Conservation (phyloP, 2,888 invertebrate species). For the Saturnia japonica region DNA sequence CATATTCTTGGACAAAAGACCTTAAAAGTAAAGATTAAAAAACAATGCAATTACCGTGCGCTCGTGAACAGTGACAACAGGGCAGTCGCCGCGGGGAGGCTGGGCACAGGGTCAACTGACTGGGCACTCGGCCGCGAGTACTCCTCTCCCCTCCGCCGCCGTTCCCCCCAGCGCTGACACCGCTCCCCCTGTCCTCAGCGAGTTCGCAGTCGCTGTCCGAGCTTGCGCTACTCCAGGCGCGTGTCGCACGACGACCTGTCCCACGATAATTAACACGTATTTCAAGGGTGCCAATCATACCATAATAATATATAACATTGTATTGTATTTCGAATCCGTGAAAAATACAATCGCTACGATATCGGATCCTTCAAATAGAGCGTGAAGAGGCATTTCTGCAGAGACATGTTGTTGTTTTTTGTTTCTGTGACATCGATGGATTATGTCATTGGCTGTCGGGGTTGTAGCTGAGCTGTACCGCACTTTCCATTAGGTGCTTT, state of each 20-base stretch:
- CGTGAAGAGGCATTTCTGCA: too few species aligned
- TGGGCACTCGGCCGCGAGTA: slow-evolving; percentile 42
- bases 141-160: slow-evolving; percentile 22
- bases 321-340: too few species aligned
- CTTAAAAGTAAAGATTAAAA: too few species aligned
- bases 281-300: too few species aligned
- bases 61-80: slow-evolving; percentile 49
- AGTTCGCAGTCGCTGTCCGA: slow-evolving; percentile 69
- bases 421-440: too few species aligned
- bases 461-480: too few species aligned
- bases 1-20: too few species aligned
- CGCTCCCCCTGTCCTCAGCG: slow-evolving; percentile 31
- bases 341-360: too few species aligned
- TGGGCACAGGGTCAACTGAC: slow-evolving; percentile 72
- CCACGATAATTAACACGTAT: background rate
- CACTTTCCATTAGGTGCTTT: too few species aligned
- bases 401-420: too few species aligned
- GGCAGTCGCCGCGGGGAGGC: slow-evolving; percentile 59
- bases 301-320: background rate
- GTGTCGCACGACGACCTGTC: slow-evolving; percentile 39
- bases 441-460: too few species aligned
- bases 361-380: too few species aligned
- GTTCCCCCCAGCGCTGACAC: slow-evolving; percentile 24
- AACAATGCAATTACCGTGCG: slow-evolving; percentile 3
- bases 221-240: slow-evolving; percentile 62